phyloP scores from a whole-genome alignment of 2,113 vertebrate species.

The Corydoras sp. region DNA sequence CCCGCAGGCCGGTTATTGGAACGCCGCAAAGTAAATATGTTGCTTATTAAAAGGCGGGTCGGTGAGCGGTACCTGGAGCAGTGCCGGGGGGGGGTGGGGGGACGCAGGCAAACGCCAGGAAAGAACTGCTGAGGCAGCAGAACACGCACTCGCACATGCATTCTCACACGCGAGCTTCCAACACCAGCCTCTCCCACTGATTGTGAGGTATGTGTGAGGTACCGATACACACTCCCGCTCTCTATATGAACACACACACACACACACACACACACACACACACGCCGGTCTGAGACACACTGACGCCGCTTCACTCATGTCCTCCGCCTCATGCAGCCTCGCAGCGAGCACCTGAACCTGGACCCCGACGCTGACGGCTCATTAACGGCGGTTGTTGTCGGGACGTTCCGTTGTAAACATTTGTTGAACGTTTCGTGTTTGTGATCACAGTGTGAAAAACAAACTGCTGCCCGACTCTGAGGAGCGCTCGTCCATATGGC shows the following conservation, averaged over 20 bases:
- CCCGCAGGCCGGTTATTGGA: slow-evolving; percentile 28
- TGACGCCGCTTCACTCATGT: too few species aligned
- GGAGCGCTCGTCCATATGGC: slow-evolving; percentile 55
- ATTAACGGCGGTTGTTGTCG: slow-evolving; percentile 26
- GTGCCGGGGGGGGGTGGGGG: slow-evolving; percentile 51
- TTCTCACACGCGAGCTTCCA: slow-evolving; percentile 1
- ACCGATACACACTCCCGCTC: not conserved
- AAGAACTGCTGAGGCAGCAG: slow-evolving; percentile 67
- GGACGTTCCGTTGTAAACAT: slow-evolving; percentile 44
- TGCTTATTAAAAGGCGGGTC: slow-evolving; percentile 69
- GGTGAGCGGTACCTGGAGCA: slow-evolving; percentile 65
- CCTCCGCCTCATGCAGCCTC: not conserved
- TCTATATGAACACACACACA: not conserved
- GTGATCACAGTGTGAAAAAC: slow-evolving; percentile 40
- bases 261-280: not conserved
- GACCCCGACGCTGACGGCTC: slow-evolving; percentile 23
- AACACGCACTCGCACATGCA: slow-evolving; percentile 24
- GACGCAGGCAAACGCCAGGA: slow-evolving; percentile 43
- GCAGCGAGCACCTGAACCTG: slow-evolving; percentile 14
- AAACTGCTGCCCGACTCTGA: slow-evolving; percentile 44
- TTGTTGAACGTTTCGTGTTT: slow-evolving; percentile 47
- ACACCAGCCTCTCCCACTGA: not conserved
- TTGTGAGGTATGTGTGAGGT: not conserved
- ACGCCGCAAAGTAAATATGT: slow-evolving; percentile 68
- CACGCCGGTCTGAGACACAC: not conserved